Evolutionary conservation across 2,113 vertebrate genomes (phyloP).

Genomic region (Pantherophis guttatus): DNA sequence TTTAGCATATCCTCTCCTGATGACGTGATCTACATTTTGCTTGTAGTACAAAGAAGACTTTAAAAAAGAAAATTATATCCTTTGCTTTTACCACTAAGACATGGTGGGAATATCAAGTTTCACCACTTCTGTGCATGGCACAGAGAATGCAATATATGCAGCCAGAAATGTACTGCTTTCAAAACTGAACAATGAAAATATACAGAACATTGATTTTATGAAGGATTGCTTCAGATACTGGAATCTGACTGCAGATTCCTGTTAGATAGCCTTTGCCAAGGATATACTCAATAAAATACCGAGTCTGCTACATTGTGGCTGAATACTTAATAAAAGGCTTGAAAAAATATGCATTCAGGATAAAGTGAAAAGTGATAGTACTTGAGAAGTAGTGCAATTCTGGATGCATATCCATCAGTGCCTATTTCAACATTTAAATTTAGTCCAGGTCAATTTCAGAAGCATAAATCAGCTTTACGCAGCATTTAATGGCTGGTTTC

Average conservation of each 20-base stretch:
- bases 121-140: neutral
- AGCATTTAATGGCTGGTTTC: neutral
- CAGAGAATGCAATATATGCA: neutral
- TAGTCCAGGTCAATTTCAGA: neutral
- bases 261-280: neutral
- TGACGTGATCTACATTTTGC: neutral
- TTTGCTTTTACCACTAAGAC: neutral
- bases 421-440: neutral
- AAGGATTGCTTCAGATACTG: neutral
- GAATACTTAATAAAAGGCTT: neutral
- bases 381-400: neutral
- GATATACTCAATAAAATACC: neutral
- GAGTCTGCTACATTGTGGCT: neutral
- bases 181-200: neutral
- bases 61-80: neutral
- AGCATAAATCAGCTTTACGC: neutral
- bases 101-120: neutral
- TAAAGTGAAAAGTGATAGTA: neutral
- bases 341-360: neutral
- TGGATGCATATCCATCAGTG: neutral
- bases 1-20: neutral
- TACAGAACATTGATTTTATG: neutral
- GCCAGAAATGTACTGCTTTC: neutral
- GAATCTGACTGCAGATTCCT: neutral
- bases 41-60: neutral